Conservation (phyloP, 2,797 vertebrate species). For the Pipistrellus kuhlii region DNA sequence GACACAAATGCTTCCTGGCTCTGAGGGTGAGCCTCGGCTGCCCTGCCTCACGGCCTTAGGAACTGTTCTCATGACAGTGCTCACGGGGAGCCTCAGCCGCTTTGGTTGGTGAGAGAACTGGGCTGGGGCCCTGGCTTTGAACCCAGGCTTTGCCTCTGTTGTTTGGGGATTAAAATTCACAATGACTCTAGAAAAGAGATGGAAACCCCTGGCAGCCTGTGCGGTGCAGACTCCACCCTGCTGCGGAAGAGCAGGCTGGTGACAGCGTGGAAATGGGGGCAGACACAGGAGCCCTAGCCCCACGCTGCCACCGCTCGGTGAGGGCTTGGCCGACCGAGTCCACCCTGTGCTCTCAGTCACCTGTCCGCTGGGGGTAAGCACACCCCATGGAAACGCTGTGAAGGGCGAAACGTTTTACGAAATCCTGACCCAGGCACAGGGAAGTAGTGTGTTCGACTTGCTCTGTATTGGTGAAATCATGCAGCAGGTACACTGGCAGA, state of each 20-base stretch:
- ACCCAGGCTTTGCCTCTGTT: neutral
- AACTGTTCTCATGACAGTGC: neutral
- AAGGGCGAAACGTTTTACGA: neutral
- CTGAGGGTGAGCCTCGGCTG: neutral
- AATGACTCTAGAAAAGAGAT: neutral
- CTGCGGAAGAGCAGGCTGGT: neutral
- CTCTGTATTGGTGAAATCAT: neutral
- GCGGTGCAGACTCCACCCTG: rapidly evolving
- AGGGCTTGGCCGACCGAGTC: neutral
- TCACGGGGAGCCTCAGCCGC: neutral
- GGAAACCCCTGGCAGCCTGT: neutral
- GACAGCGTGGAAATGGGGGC: neutral
- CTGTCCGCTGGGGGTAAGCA: neutral
- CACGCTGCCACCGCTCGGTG: neutral
- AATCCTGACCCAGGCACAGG: neutral
- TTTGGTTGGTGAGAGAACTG: neutral
- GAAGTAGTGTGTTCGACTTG: neutral
- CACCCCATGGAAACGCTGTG: neutral
- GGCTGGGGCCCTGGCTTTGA: neutral
- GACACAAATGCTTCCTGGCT: neutral
- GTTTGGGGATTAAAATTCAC: neutral
- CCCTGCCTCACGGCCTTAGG: neutral
- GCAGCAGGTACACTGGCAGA: neutral
- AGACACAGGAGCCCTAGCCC: neutral
- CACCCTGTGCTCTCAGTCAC: no score